Base-by-base conservation (phyloP, 2,888 invertebrate species). In the Hydriomena furcata region DNA sequence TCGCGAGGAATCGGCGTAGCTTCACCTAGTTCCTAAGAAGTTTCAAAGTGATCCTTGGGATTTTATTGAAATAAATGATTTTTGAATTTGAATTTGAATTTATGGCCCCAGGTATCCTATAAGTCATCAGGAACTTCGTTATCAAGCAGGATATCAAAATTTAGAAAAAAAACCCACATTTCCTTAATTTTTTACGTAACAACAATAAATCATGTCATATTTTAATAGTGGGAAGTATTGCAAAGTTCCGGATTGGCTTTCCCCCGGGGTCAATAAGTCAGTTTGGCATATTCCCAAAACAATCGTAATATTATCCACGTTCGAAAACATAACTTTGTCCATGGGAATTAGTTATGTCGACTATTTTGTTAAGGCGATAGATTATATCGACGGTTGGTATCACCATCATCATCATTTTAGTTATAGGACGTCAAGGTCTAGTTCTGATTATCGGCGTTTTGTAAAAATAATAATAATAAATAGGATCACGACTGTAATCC, bases 271-370 rank as follows among this genome's bases (percentile, higher is more conserved):
- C 75, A 75, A 86, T 84, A 84, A 86, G 81, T 84, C 79, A 76
- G 64, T 72, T 82, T 85, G 84, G 85, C 82, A 60, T 70, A 85
- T 86, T 86, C 87, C 88, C 86, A 87, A 84, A 79, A 79, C 86
- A 81, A 84, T 83, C 79, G 75, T 82, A 79, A 82, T 67, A 77
- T 71, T 66, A 76, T 73, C 66, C 66, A 60, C 43, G 61, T 45
- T 58, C 55, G 63, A 63, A 69, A 67, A 51, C 65, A 71, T 65
- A 54, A 65, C 55, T 60, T 66, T 46, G 66, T 71, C 61, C 54
- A 48, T 53, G 61, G 54, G 65, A 67, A 66, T 63, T 64, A 58
- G 62, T 64, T 53, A 52, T 58, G 50, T 52, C 35, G 36, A 49
- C 44, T 48, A 54, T 58, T 49, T 48, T 54, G 47, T 55, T 45